phyloP scores from a whole-genome alignment of 2,888 invertebrate species.

The Cryptocephalus primarius region DNA sequence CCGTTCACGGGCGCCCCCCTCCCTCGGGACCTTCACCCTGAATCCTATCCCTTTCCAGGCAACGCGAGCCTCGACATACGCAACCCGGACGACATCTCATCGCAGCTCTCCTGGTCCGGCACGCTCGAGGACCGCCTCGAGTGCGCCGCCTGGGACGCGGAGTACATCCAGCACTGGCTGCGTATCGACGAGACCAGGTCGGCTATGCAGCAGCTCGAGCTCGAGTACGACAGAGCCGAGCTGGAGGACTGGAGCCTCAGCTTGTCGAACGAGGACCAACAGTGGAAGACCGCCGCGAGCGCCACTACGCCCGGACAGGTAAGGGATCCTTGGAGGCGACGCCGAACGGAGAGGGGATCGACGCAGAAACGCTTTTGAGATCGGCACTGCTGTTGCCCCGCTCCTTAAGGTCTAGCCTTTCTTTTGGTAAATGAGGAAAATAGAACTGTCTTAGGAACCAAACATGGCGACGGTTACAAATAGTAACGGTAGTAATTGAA shows the following conservation, averaged over 20 bases:
- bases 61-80: constrained; percentile 25
- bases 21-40: too few species aligned
- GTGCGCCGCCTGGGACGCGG: constrained; percentile 54
- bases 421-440: too few species aligned
- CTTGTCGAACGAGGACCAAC: constrained; percentile 57
- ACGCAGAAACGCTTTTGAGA: too few species aligned
- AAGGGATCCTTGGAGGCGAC: too few species aligned
- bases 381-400: too few species aligned
- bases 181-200: constrained; percentile 61
- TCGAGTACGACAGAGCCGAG: constrained; percentile 66
- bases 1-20: too few species aligned
- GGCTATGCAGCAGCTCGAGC: constrained; percentile 54
- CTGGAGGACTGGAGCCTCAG: constrained; percentile 71
- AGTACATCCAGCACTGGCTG: constrained; percentile 67
- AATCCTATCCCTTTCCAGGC: constrained; percentile 16
- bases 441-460: too few species aligned
- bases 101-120: constrained; percentile 46
- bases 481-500: too few species aligned
- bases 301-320: constrained; percentile 42
- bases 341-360: too few species aligned
- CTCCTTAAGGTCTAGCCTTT: too few species aligned
- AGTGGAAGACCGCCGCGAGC: constrained; percentile 23
- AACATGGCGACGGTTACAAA: too few species aligned
- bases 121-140: constrained; percentile 47
- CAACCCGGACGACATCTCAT: constrained; percentile 26